Evolutionary conservation across 2,888 invertebrate genomes (phyloP).

Genomic region (Bedellia somnulentella): DNA sequence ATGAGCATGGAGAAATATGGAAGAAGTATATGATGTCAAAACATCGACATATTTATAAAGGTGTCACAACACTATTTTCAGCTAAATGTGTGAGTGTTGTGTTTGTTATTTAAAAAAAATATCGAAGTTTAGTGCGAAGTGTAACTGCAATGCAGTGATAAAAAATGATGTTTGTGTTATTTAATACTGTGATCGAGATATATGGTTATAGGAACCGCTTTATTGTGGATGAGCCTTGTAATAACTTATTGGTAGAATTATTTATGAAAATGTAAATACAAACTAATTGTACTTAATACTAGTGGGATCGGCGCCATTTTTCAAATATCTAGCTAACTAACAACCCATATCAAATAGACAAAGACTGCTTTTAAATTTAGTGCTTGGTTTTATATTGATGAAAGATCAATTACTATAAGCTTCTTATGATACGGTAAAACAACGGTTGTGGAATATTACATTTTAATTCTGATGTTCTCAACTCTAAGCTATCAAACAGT

Average conservation of each 20-base stretch:
- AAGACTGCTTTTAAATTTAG: background rate
- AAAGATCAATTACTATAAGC: no score
- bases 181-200: conserved; percentile 17
- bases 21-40: conserved; percentile 16
- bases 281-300: conserved; percentile 51
- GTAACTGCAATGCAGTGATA: conserved; percentile 30
- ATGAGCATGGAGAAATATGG: conserved; percentile 11
- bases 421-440: no score
- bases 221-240: conserved; percentile 27
- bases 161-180: conserved; percentile 12
- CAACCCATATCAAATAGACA: background rate
- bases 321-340: background rate
- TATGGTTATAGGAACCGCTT: conserved; percentile 20
- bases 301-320: conserved; percentile 27
- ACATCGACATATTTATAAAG: conserved; percentile 10
- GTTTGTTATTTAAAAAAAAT: background rate
- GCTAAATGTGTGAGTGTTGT: conserved; percentile 7
- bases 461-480: background rate
- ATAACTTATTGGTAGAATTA: conserved; percentile 42
- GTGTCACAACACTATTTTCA: conserved; percentile 14
- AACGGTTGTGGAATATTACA: no score
- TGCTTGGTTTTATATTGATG: no score
- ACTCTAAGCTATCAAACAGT: background rate
- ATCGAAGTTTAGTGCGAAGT: conserved; percentile 6
- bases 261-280: conserved; percentile 36